Percentiles rank a stretch among this genome's conserved stretches.
Conservation (phyloP, 2,113 vertebrate genomes). For the Psettodes erumei region DNA sequence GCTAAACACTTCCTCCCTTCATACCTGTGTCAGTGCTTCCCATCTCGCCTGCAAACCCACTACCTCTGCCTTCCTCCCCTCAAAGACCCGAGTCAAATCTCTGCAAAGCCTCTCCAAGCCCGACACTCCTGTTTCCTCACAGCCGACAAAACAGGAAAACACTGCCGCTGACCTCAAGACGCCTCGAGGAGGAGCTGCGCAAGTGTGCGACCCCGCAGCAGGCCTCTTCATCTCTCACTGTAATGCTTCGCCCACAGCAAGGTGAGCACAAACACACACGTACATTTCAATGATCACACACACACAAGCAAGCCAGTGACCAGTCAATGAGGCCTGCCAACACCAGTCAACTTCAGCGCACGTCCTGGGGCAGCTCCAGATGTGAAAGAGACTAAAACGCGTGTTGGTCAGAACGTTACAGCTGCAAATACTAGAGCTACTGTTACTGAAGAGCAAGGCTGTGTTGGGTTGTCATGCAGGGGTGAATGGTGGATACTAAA, state of each 20-base stretch:
- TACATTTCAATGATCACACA: neutral
- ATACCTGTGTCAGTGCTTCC: constrained; percentile 35
- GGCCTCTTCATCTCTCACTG: constrained; percentile 37
- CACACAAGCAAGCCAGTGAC: constrained; percentile 29
- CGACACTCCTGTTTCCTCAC: constrained; percentile 38
- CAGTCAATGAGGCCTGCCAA: constrained; percentile 61
- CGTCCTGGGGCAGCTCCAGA: constrained; percentile 60
- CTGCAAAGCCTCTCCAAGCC: constrained; percentile 14
- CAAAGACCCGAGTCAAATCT: constrained; percentile 21
- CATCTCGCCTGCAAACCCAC: neutral
- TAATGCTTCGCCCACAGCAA: constrained; percentile 61
- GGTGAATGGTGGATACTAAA: constrained; percentile 17
- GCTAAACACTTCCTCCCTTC: constrained; percentile 34
- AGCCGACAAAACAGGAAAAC: constrained; percentile 30
- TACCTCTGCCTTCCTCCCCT: constrained; percentile 9
- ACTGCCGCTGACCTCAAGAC: constrained; percentile 27
- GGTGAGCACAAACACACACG: constrained; percentile 36
- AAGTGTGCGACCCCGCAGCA: constrained; percentile 52
- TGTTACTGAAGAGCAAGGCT: constrained; percentile 9
- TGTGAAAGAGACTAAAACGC: constrained; percentile 61
- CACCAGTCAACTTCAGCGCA: constrained; percentile 51
- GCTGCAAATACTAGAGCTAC: constrained; percentile 39
- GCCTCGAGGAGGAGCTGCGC: constrained; percentile 39
- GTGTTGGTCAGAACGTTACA: constrained; percentile 43
- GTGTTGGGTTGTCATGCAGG: neutral